A percentile compares a stretch with the other conserved stretches of the same genome.
Evolutionary conservation across 2,797 vertebrate species (phyloP).

Genomic region (Crocidura indochinensis): DNA sequence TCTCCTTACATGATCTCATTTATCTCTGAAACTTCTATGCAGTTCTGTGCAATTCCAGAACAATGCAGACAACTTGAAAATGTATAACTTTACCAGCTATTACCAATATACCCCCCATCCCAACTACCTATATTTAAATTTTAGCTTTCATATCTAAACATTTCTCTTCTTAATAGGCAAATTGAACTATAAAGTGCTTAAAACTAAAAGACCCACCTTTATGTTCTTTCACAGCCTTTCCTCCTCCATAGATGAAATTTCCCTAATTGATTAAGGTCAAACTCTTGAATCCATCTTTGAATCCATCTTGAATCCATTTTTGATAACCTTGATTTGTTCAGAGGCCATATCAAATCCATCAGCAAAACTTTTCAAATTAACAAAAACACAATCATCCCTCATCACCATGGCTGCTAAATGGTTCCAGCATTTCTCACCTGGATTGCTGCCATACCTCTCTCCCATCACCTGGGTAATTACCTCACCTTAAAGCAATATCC

Average conservation of each 20-base stretch:
- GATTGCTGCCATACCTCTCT: neutral
- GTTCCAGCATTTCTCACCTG: neutral
- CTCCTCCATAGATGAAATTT: neutral
- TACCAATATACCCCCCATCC: neutral
- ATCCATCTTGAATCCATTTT: neutral
- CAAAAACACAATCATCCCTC: neutral
- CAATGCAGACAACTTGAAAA: neutral
- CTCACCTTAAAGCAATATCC: neutral
- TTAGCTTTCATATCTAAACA: neutral
- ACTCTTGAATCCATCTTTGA: neutral
- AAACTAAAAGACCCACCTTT: neutral
- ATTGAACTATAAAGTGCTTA: slow-evolving; percentile 8
- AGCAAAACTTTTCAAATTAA: neutral
- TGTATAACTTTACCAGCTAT: neutral
- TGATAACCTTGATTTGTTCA: neutral
- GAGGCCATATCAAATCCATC: neutral
- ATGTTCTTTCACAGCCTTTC: neutral
- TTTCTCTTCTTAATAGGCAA: neutral
- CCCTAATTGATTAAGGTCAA: neutral
- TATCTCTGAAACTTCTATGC: neutral
- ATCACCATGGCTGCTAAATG: neutral
- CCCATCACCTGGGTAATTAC: neutral
- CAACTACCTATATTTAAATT: neutral
- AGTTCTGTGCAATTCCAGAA: neutral
- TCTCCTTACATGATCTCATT: neutral